Evolutionary conservation across 1,140 invertebrate genomes (phyloP).

Genomic region (Hycleus phaleratus): DNA sequence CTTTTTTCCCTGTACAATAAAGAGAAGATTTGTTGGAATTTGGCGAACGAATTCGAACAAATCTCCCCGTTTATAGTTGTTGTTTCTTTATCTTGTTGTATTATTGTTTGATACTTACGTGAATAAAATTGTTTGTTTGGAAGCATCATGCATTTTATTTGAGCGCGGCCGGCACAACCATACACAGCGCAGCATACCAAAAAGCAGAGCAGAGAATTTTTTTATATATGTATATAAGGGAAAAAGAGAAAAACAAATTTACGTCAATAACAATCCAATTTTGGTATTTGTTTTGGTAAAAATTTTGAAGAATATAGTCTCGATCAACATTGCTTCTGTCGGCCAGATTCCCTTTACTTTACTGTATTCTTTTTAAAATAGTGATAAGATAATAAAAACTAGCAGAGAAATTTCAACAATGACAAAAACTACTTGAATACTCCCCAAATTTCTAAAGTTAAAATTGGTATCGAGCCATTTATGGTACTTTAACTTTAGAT

Average conservation of each 20-base stretch:
- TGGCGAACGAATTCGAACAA: neutral
- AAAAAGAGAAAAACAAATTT: slow-evolving; percentile 56
- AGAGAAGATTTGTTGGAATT: neutral
- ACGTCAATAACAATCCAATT: slow-evolving; percentile 40
- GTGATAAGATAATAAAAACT: slow-evolving; percentile 1
- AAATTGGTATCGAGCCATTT: slow-evolving; percentile 6
- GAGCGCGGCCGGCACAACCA: slow-evolving; percentile 60
- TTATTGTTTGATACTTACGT: slow-evolving; percentile 58
- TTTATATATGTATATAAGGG: slow-evolving; percentile 43
- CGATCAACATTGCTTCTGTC: slow-evolving; percentile 36
- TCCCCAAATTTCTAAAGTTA: slow-evolving; percentile 12
- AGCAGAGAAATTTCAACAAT: slow-evolving; percentile 14
- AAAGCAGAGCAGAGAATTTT: slow-evolving; percentile 65
- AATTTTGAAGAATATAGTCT: slow-evolving; percentile 22
- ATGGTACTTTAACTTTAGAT: slow-evolving; percentile 8
- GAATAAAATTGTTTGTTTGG: slow-evolving; percentile 51
- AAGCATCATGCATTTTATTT: slow-evolving; percentile 58
- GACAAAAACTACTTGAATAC: slow-evolving; percentile 8
- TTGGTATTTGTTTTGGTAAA: slow-evolving; percentile 19
- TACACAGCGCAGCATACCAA: slow-evolving; percentile 53
- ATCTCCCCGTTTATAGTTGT: no score
- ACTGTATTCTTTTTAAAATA: no score
- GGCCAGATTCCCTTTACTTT: slow-evolving; percentile 5
- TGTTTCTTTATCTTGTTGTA: no score
- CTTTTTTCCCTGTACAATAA: neutral